A percentile compares a stretch with the other conserved stretches of the same genome.
These are phyloP conservation scores for Anthoscopus minutus DNA, from an alignment of 2,113 vertebrate species.

Conservation along the genomic window DNA sequence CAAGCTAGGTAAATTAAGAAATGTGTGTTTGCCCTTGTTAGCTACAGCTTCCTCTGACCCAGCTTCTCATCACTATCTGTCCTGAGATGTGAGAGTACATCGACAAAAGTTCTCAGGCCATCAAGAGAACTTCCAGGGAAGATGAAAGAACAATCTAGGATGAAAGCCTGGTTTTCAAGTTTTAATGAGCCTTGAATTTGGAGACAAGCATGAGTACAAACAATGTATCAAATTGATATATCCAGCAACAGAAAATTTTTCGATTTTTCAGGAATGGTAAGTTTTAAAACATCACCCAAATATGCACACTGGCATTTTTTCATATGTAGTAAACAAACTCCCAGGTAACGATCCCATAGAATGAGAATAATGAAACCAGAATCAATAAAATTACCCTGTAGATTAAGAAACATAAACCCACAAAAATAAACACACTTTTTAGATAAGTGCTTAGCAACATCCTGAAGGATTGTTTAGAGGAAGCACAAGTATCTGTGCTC, in stretches of 20 bases:
- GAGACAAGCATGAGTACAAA: background rate
- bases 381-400: background rate
- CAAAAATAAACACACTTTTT: background rate
- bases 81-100: background rate
- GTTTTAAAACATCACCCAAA: background rate
- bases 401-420: background rate
- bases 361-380: background rate
- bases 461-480: background rate
- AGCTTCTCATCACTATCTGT: background rate
- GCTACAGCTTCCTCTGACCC: background rate
- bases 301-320: background rate
- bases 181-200: background rate
- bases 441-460: background rate
- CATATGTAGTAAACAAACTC: background rate
- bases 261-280: background rate
- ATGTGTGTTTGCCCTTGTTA: background rate
- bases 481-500: background rate
- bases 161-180: background rate
- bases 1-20: background rate
- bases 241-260: background rate
- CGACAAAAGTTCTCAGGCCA: background rate
- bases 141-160: background rate
- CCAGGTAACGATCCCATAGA: background rate
- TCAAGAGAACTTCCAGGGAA: background rate
- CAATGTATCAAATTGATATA: background rate